Conservation (phyloP, 2,888 invertebrate genomes). For the Chesias legatella region DNA sequence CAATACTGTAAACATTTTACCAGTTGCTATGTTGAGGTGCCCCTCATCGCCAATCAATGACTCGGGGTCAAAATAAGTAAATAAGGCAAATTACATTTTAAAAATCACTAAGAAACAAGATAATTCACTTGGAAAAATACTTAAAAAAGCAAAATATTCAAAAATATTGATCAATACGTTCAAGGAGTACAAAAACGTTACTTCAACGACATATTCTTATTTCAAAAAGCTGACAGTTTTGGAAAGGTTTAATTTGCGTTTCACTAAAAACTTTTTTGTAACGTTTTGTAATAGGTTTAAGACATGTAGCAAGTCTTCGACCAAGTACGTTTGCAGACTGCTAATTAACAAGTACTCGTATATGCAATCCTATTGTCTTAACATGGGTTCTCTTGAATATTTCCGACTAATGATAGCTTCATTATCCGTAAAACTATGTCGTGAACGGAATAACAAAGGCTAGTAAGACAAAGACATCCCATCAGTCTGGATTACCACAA, state of each 20-base stretch:
- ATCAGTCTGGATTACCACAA: no score
- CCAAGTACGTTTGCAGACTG: no score
- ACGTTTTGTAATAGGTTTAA: no score
- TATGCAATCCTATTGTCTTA: no score
- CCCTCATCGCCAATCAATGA: slow-evolving; percentile 54
- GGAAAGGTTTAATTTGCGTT: slow-evolving; percentile 3
- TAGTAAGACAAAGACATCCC: no score
- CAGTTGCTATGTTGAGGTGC: slow-evolving; percentile 49
- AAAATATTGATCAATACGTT: slow-evolving; percentile 35
- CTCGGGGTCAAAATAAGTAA: slow-evolving; percentile 43
- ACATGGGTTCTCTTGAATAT: no score
- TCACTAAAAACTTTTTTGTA: no score
- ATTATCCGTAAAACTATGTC: no score
- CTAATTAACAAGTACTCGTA: no score
- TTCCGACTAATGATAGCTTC: no score
- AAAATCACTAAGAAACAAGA: slow-evolving; percentile 34
- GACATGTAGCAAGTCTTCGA: no score
- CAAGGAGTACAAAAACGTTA: slow-evolving; percentile 35
- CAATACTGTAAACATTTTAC: slow-evolving; percentile 37
- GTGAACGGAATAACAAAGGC: no score
- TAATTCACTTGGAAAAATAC: slow-evolving; percentile 34
- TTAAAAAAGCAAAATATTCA: slow-evolving; percentile 28
- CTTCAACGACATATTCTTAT: slow-evolving; percentile 36
- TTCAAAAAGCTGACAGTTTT: slow-evolving; percentile 28
- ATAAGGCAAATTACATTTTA: slow-evolving; percentile 47